Base-by-base conservation (phyloP, 2,113 vertebrate genomes). In the Anoura caudifer region DNA sequence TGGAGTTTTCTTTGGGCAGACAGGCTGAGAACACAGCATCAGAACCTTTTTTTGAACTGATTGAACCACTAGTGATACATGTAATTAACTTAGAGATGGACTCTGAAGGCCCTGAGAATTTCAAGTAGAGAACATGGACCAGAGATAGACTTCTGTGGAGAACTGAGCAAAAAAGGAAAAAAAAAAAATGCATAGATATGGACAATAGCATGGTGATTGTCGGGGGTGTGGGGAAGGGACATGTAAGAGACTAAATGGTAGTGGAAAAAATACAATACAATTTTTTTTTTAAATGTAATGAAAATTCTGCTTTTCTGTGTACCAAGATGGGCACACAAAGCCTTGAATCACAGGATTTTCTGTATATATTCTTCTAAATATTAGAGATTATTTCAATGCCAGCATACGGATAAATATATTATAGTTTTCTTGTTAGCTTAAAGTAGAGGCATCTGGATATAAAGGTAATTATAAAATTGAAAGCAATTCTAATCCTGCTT, bases 11-110 rank as follows among this genome's bases (percentile, higher is more conserved):
- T 95, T 96, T 86, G 89, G 95, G 96, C 87, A 97, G 36, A 2
- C 36, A 63, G 96, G 70, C 94, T 96, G 97, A 86, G 93, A 98
- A 91, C 14, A 79, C 16, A 97, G 90, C 50, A 96, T 28, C 50
- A 95, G 70, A 95, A 73, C 91, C 8, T 63, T 88, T 97, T 93
- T 95, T 96, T 69, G 83, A 96, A 96, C 97, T 97, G 76, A 97
- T 90, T 33, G 0, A 95, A 90, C 52, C 89, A 70, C 76, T 95
- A 84, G 75, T 91, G 56, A 98, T 97, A 97, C 63, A 96, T 52
- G 95, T 90, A 97, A 97, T 77, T 97, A 94, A 98, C 65, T 98
- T 97, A 96, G 93, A 97, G 56, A 82, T 43, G 12, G 70, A 65
- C 84, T 96, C 65, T 92, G 91, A 98, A 97, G 79, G 12, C 86